These are phyloP conservation scores for Climacteris rufus DNA, from an alignment of 2,113 vertebrate species.

Conservation along the genomic window DNA sequence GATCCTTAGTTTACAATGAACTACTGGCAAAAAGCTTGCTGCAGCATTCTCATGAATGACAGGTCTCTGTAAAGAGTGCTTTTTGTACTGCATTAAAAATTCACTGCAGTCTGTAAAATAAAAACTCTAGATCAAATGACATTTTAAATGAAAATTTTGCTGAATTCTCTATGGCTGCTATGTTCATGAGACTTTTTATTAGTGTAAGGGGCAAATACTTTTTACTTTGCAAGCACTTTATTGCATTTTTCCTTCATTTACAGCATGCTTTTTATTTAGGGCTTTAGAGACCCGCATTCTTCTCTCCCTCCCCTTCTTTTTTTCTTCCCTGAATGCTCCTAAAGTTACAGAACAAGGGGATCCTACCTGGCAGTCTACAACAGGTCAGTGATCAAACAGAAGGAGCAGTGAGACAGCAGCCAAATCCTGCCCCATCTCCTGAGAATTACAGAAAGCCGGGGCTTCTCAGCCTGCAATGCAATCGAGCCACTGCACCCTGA, in stretches of 20 bases:
- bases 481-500: neutral
- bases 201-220: slow-evolving; percentile 26
- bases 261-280: slow-evolving; percentile 32
- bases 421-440: slow-evolving; percentile 56
- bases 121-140: slow-evolving; percentile 40
- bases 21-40: neutral
- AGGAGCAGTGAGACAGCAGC: slow-evolving; percentile 69
- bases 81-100: slow-evolving; percentile 32
- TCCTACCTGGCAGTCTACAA: slow-evolving; percentile 74
- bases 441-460: slow-evolving; percentile 41
- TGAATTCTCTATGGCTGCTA: slow-evolving; percentile 16
- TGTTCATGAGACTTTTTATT: slow-evolving; percentile 30
- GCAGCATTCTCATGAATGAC: slow-evolving; percentile 12
- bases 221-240: slow-evolving; percentile 35
- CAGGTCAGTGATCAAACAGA: slow-evolving; percentile 92
- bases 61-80: slow-evolving; percentile 21
- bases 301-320: slow-evolving; percentile 13
- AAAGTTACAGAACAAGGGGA: slow-evolving; percentile 74
- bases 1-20: neutral
- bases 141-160: slow-evolving; percentile 39
- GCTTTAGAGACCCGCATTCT: slow-evolving; percentile 72
- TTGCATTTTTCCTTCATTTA: slow-evolving; percentile 59
- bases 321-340: slow-evolving; percentile 60
- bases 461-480: neutral
- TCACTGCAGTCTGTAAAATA: slow-evolving; percentile 39